A percentile compares a stretch with the other conserved stretches of the same genome.
These are phyloP conservation scores for Phalacrocorax pelagicus DNA, from an alignment of 2,113 vertebrate genomes.

Conservation along the genomic window DNA sequence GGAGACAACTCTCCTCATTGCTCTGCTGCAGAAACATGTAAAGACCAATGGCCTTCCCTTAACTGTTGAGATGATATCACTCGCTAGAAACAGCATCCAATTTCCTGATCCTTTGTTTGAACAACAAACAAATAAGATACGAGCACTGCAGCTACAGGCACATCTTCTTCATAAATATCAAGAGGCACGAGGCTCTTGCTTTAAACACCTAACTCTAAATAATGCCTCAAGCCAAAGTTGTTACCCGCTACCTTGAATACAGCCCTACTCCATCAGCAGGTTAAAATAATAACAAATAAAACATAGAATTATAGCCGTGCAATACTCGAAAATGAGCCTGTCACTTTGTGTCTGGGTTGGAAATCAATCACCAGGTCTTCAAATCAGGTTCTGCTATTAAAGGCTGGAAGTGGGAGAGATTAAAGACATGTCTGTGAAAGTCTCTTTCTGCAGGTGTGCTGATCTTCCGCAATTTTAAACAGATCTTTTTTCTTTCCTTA, in stretches of 20 bases:
- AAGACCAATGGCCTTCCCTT: conserved; percentile 24
- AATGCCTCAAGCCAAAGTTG: conserved; percentile 21
- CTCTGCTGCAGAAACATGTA: not conserved
- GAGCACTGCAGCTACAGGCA: conserved; percentile 12
- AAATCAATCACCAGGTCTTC: conserved; percentile 46
- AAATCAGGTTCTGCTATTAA: conserved; percentile 36
- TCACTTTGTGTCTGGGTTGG: conserved; percentile 20
- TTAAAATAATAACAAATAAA: conserved; percentile 70
- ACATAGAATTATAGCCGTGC: conserved; percentile 50
- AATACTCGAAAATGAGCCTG: conserved; percentile 61
- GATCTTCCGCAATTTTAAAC: not conserved
- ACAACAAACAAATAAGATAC: conserved; percentile 54
- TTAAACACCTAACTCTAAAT: conserved; percentile 45
- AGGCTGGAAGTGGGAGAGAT: conserved; percentile 14
- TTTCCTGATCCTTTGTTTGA: conserved; percentile 69
- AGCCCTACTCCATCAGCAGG: conserved; percentile 52
- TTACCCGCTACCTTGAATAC: not conserved
- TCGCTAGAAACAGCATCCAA: conserved; percentile 40
- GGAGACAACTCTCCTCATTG: not conserved
- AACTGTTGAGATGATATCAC: conserved; percentile 43
- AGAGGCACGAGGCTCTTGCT: not conserved
- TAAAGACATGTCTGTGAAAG: conserved; percentile 24
- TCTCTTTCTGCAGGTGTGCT: not conserved
- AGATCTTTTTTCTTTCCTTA: not conserved
- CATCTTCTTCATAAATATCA: conserved; percentile 60